Conservation (phyloP, 1,140 invertebrate genomes). For the Brachionus paranguensis region DNA sequence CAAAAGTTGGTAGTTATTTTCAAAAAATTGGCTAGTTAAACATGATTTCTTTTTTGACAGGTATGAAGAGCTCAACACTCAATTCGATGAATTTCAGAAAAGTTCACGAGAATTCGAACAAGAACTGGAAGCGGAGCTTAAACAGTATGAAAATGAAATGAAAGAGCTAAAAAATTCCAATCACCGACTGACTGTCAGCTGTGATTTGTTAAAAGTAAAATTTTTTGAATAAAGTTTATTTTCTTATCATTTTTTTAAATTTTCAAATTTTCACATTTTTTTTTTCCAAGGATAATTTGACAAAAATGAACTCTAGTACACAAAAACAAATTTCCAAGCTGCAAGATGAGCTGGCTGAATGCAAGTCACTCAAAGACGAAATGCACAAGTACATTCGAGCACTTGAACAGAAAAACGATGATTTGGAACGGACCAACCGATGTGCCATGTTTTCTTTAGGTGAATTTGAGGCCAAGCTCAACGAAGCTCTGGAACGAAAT, state of each 20-base stretch:
- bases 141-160: conserved; percentile 77
- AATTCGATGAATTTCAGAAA: conserved; percentile 79
- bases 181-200: conserved; percentile 72
- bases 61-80: conserved; percentile 56
- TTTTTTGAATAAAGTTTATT: conserved; percentile 52
- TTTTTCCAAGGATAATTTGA: conserved; percentile 65
- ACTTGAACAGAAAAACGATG: conserved; percentile 94
- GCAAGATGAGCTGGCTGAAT: conserved; percentile 65
- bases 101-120: conserved; percentile 83
- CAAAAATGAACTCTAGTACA: conserved; percentile 68
- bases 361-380: conserved; percentile 64
- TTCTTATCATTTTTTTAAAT: not conserved
- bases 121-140: conserved; percentile 83
- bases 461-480: conserved; percentile 84
- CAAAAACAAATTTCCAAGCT: conserved; percentile 69
- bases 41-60: conserved; percentile 43
- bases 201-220: conserved; percentile 69
- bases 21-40: not conserved
- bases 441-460: conserved; percentile 63
- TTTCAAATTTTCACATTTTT: not conserved
- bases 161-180: conserved; percentile 73
- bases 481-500: conserved; percentile 90
- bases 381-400: conserved; percentile 79
- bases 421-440: conserved; percentile 86
- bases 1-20: not conserved